Conservation (phyloP, 2,888 invertebrate genomes). For the Portevinia maculata region DNA sequence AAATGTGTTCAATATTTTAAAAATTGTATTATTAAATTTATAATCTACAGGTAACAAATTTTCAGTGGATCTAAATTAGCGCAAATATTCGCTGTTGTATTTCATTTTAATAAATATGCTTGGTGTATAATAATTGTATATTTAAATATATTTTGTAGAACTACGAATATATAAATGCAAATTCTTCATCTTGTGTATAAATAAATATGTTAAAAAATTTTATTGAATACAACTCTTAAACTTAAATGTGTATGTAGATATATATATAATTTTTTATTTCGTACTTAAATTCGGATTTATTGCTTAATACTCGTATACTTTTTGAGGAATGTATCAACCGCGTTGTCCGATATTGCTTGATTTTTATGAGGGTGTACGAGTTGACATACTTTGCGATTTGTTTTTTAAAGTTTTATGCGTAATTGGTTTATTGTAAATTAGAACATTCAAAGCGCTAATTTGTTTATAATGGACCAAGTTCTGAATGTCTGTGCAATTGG, state of each 20-base stretch:
- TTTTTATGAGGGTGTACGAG: background rate
- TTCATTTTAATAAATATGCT: slow-evolving; percentile 5
- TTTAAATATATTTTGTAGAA: slow-evolving; percentile 45
- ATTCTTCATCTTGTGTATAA: slow-evolving; percentile 55
- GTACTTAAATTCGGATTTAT: slow-evolving; percentile 33
- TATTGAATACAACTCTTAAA: slow-evolving; percentile 46
- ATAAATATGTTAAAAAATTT: slow-evolving; percentile 51
- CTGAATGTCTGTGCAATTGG: too few species aligned
- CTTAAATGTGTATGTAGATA: slow-evolving; percentile 34
- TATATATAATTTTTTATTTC: slow-evolving; percentile 25
- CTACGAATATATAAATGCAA: slow-evolving; percentile 57
- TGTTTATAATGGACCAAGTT: too few species aligned
- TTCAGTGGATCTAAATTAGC: slow-evolving; percentile 58
- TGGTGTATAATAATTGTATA: slow-evolving; percentile 68
- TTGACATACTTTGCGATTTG: background rate
- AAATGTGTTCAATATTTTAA: slow-evolving; percentile 26
- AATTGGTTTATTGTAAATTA: too few species aligned
- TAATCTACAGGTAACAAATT: slow-evolving; percentile 73
- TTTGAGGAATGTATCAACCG: background rate
- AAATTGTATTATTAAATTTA: slow-evolving; percentile 2
- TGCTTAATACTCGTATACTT: slow-evolving; percentile 16
- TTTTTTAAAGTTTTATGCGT: too few species aligned
- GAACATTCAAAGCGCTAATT: too few species aligned
- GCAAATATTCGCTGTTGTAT: slow-evolving; percentile 3
- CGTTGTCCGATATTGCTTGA: background rate